These are phyloP conservation scores for Thaumetopoea pityocampa DNA, from an alignment of 1,140 invertebrate genomes.

Conservation along the genomic window DNA sequence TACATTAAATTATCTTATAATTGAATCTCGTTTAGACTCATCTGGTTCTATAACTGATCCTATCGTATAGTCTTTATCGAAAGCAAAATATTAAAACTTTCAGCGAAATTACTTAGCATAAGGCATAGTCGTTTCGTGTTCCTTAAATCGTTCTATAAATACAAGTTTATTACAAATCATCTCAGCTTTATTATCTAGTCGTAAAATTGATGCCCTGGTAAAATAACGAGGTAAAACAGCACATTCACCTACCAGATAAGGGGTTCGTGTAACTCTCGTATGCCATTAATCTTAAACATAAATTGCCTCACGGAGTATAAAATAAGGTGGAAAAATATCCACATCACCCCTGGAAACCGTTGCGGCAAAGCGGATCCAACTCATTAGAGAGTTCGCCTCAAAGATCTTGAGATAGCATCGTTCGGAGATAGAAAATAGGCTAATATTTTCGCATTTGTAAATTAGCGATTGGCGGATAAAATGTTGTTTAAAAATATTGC, in stretches of 20 bases:
- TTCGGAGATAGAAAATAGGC: slow-evolving; percentile 6
- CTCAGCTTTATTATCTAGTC: slow-evolving; percentile 3
- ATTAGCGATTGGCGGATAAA: neutral
- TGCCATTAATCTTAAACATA: slow-evolving; percentile 15
- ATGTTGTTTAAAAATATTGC: slow-evolving; percentile 1
- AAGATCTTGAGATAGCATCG: no score
- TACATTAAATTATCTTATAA: no score
- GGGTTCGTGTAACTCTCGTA: slow-evolving; percentile 8
- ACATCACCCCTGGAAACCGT: slow-evolving; percentile 6
- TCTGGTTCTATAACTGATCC: no score
- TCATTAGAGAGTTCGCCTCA: slow-evolving; percentile 11
- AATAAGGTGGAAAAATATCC: slow-evolving; percentile 16
- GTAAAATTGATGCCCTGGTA: slow-evolving; percentile 8
- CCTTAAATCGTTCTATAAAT: no score
- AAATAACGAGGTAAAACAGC: neutral
- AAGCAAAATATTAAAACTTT: no score
- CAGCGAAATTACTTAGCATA: no score
- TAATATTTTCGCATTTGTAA: slow-evolving; percentile 14
- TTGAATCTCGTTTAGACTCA: no score
- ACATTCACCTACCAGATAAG: slow-evolving; percentile 5
- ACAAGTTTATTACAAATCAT: no score
- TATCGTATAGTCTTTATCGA: no score
- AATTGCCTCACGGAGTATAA: slow-evolving; percentile 14
- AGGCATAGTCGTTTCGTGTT: no score
- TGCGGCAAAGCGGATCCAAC: slow-evolving; percentile 7